Conservation (phyloP, 2,797 vertebrate genomes). For the Eulemur coronatus region DNA sequence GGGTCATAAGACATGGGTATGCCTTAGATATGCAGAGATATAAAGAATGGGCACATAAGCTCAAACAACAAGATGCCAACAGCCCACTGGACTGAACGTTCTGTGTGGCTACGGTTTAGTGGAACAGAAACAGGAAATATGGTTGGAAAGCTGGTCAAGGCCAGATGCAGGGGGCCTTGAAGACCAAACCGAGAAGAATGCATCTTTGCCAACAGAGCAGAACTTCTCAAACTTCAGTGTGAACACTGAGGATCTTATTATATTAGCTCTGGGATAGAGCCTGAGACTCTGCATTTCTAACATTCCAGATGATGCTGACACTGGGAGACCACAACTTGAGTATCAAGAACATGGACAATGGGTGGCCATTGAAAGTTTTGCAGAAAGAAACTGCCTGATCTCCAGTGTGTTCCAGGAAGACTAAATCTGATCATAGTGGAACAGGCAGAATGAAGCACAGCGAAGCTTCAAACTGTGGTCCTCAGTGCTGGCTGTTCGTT, state of each 20-base stretch:
- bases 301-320: neutral
- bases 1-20: neutral
- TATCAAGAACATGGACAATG: neutral
- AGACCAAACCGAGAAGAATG: neutral
- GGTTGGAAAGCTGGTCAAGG: neutral
- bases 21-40: neutral
- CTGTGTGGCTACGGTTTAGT: neutral
- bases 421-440: neutral
- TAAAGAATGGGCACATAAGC: neutral
- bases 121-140: neutral
- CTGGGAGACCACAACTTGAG: neutral
- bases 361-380: neutral
- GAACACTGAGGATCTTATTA: neutral
- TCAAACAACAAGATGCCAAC: neutral
- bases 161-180: neutral
- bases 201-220: neutral
- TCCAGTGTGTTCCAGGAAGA: neutral
- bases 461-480: neutral
- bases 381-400: neutral
- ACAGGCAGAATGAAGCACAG: neutral
- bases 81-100: neutral
- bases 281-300: neutral
- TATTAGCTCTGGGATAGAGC: neutral
- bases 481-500: neutral
- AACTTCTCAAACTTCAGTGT: neutral